phyloP scores from a whole-genome alignment of 2,113 vertebrate genomes.

The Brachypodius melanocephalos region DNA sequence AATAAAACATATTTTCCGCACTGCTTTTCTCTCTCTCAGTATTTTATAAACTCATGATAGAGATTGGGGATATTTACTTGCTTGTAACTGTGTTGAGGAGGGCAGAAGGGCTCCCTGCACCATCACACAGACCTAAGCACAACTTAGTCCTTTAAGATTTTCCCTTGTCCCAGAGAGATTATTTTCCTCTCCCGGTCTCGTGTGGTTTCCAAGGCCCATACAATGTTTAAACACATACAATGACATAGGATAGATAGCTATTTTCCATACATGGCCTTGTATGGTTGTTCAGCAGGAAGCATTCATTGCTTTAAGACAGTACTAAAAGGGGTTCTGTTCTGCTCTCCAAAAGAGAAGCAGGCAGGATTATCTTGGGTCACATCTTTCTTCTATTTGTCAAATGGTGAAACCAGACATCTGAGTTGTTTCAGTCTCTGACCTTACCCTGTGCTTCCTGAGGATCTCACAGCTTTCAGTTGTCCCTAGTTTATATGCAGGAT shows the following conservation, averaged over 20 bases:
- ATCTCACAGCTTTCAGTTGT: slow-evolving; percentile 20
- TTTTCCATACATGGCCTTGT: slow-evolving; percentile 46
- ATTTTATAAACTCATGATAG: neutral
- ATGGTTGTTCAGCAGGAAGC: slow-evolving; percentile 1
- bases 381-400: slow-evolving; percentile 50
- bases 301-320: neutral
- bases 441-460: slow-evolving; percentile 11
- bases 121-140: neutral
- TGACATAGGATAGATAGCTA: slow-evolving; percentile 47
- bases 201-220: slow-evolving; percentile 35
- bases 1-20: neutral
- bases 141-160: neutral
- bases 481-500: slow-evolving; percentile 17
- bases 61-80: neutral
- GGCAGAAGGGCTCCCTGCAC: neutral
- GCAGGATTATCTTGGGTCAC: slow-evolving; percentile 45
- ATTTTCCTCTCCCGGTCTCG: neutral
- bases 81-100: neutral
- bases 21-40: neutral
- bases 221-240: slow-evolving; percentile 42
- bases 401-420: slow-evolving; percentile 31
- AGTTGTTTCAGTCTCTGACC: slow-evolving; percentile 36
- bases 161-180: neutral
- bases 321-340: slow-evolving; percentile 26
- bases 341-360: neutral